Evolutionary conservation across 2,113 vertebrate species (phyloP).

Genomic region (Rhinoptilus africanus): DNA sequence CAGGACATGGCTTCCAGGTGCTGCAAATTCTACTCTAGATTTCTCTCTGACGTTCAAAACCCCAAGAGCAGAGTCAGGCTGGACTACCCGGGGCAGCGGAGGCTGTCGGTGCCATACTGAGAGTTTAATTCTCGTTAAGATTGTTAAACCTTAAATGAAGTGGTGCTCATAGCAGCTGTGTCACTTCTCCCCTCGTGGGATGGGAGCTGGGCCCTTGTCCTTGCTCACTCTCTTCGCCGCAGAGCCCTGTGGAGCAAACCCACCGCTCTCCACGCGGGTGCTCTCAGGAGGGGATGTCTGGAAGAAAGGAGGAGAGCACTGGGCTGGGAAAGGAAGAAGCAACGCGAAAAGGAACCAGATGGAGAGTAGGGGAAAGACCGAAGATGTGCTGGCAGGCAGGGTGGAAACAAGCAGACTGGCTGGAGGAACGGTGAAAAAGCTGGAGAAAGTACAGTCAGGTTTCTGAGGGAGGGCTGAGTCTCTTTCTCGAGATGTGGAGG

Average conservation of each 20-base stretch:
- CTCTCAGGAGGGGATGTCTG: background rate
- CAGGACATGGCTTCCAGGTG: background rate
- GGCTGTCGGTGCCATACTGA: background rate
- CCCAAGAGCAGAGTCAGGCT: background rate
- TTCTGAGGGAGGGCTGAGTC: background rate
- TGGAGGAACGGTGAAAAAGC: background rate
- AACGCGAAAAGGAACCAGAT: background rate
- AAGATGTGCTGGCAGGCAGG: conserved; percentile 49
- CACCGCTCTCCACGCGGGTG: background rate
- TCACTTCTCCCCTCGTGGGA: background rate
- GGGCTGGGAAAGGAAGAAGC: conserved; percentile 34
- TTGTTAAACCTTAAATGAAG: conserved; percentile 49
- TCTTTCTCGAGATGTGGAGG: background rate
- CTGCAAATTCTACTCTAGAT: background rate
- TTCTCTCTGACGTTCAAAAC: background rate
- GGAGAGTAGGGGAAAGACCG: background rate
- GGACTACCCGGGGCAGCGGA: background rate
- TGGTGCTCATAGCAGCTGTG: conserved; percentile 11
- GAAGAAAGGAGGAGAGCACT: background rate
- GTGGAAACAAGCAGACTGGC: conserved; percentile 39
- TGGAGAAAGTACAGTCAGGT: background rate
- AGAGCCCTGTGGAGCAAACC: background rate
- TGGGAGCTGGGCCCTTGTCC: background rate
- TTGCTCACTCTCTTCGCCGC: background rate
- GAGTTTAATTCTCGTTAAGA: conserved; percentile 11